Evolutionary conservation across 1,140 invertebrate species (phyloP), one percentile per base, ranked within the genome.

Genomic region (Idris sp.): DNA sequence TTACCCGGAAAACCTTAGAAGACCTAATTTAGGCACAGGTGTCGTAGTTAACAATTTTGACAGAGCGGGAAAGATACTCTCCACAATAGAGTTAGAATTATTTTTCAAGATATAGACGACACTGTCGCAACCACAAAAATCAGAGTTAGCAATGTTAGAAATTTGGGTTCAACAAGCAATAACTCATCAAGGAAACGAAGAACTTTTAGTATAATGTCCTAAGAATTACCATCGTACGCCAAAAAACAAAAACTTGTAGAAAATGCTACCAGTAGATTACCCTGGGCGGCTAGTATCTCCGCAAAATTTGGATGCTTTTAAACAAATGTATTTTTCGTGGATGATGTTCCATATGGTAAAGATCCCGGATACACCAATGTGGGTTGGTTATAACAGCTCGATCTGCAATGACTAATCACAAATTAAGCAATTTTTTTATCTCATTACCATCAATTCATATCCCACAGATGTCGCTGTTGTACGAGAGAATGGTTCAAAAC

Each of bases 51-150:
- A 83, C 49, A 85, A 87, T 76, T 87, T 77, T 64, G 84, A 87
- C 72, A 62, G 86, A 14, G 59, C 74, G 86, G 85, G 18, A 84
- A 83, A 76, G 84, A 84, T 15, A 88, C 85, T 59, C 40, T 88
- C 0, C 83, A 88, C 74, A 87, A 88, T 54, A 89, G 85, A 6
- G 86, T 88, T n/a, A 87, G 86, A 13, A 87, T 89, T 28, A 83
- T 84, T 46, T 85, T 77, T 75, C 84, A 87, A 76, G 49, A 64
- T 28, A 65, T 74, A 54, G 38, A 38, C 59, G 16, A 22, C 4
- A 35, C 7, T 64, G 9, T 19, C 7, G 26, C 10, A 18, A 10
- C 11, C 16, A 10, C 10, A 30, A n/a, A n/a, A n/a, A n/a, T n/a
- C n/a, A 22, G 11, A 51, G 8, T 11, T 26, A 8, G 8, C 2